Base-by-base conservation (phyloP, 1,140 invertebrate genomes). In the Piezodorus guildinii region DNA sequence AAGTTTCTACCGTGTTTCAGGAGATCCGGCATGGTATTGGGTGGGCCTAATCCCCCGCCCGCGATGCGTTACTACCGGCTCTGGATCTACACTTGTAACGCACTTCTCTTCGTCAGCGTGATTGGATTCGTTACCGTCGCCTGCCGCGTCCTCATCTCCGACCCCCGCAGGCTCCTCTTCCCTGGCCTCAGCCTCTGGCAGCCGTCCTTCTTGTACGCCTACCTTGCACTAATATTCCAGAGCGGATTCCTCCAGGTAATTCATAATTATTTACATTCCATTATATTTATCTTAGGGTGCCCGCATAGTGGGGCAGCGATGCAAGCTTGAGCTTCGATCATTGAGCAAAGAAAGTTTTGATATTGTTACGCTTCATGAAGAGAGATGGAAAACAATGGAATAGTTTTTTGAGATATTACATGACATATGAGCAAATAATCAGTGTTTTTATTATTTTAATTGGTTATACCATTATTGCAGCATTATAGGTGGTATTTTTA, bases 11-110 rank as follows among this genome's bases (percentile, higher is more conserved):
- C n/a, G n/a, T 56, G 52, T 56, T 56, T 2, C 52, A 56, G 60
- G 17, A 1, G 16, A 34, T 19, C 15, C 39, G 45, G 62, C 34
- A 66, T 66, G 65, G 65, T 66, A 44, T 63, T 66, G 51, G 65
- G 65, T 34, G 51, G 59, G 65, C 51, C 62, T 49, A 63, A 63
- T 56, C 49, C 64, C 12, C 66, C 65, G 61, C 44, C 68, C 30
- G 71, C 73, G 65, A 75, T 75, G 74, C 71, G 79, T 69, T 93
- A 92, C 81, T 94, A 94, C 78, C 85, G 89, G 74, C 82, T 92
- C 72, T 92, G 90, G 90, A 92, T 93, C 73, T 92, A 92, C 80
- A 87, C 88, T 71, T 91, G 88, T 83, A 92, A 93, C 79, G 83
- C 86, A 74, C 88, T 88, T 66, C 80, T 92, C 72, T 78, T 92